phyloP scores from a whole-genome alignment of 37 sponge, comb jelly and placozoan genomes.

The Chondrosia reniformis region DNA sequence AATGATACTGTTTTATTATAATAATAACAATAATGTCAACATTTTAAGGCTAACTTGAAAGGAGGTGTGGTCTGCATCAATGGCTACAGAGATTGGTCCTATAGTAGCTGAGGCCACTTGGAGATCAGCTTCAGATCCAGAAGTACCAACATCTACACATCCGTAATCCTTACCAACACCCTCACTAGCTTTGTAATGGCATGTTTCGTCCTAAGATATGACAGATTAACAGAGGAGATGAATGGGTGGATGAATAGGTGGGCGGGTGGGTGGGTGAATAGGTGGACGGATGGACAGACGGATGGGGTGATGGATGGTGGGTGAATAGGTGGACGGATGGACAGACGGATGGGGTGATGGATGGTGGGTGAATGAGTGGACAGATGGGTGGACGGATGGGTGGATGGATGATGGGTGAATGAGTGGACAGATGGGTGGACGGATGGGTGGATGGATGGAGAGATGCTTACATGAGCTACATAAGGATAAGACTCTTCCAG shows the following conservation, averaged over 20 bases:
- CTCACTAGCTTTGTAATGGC: not conserved
- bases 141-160: constrained; percentile 40
- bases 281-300: too few relatives aligned
- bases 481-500: not conserved
- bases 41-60: not conserved
- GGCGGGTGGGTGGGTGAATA: too few relatives aligned
- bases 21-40: not conserved
- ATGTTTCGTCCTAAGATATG: not conserved
- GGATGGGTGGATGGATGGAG: too few relatives aligned
- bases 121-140: constrained; percentile 56
- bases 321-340: not conserved
- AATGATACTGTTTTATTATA: not conserved
- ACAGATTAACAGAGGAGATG: not conserved
- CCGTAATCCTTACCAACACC: constrained; percentile 58
- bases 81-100: constrained; percentile 56
- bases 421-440: too few relatives aligned
- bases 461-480: not conserved
- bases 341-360: too few relatives aligned
- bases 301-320: not conserved
- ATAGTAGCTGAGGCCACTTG: constrained; percentile 44
- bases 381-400: too few relatives aligned
- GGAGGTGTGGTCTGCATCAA: not conserved
- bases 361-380: not conserved
- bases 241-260: too few relatives aligned
- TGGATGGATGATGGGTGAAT: too few relatives aligned